Evolutionary conservation across 2,113 vertebrate species (phyloP), one percentile per base, ranked within the genome.

Genomic region (Astur gentilis): DNA sequence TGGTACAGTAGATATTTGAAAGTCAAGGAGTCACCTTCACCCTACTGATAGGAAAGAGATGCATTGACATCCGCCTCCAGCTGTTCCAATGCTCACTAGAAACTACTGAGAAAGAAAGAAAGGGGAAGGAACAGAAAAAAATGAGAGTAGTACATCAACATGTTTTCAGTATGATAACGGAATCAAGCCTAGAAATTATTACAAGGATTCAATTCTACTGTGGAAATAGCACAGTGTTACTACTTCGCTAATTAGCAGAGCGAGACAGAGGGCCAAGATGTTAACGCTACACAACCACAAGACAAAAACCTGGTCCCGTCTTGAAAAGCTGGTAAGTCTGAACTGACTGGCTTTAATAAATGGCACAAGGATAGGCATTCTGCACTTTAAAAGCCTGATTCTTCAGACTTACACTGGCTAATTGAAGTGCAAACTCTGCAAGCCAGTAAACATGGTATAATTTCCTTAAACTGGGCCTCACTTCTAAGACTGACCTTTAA

Each of bases 111-210:
- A 86, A 91, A n/a, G 60, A 65, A 62, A 44, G 21, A 31, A 83
- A 92, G 27, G 13, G 44, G 5, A 77, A 61, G 42, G 69, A 78
- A 57, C 14, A 69, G 70, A 20, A 69, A 22, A 82, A 44, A 23
- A 62, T 27, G 10, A 13, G 34, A 45, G 31, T 9, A 21, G 4
- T 17, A 14, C 5, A 31, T 11, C 0, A 0, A 4, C 22, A 29
- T 2, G 3, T 76, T 81, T 88, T 83, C n/a, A 29, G n/a, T 17
- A 45, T 6, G 10, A 22, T 57, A 66, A 52, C 13, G 7, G 17
- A 47, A 61, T 34, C 16, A 12, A 18, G 4, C 22, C 40, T 34
- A 26, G 58, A 62, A 65, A 40, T 66, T 9, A 47, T 32, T 10
- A 12, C 14, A 70, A 23, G 5, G 25, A 54, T 45, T 49, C 10